A percentile compares a stretch with the other conserved stretches of the same genome.
Evolutionary conservation across 2,888 invertebrate species (phyloP).

Genomic region (Branchellion lobata): DNA sequence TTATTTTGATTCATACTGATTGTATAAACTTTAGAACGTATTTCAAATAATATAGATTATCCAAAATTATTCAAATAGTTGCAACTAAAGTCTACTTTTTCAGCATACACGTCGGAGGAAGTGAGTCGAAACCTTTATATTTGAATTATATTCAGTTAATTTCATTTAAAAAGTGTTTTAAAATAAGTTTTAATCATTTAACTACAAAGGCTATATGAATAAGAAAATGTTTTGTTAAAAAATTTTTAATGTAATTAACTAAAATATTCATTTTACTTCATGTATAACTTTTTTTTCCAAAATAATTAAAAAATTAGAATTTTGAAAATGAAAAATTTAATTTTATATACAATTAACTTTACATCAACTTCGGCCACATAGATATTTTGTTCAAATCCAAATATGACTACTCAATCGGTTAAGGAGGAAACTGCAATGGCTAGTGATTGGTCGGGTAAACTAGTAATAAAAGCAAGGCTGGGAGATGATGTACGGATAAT

Average conservation of each 20-base stretch:
- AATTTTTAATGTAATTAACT: not conserved
- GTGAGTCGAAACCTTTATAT: not conserved
- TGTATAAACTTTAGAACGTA: not conserved
- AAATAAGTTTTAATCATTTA: not conserved
- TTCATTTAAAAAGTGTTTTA: too few relatives aligned
- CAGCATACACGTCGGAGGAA: not conserved
- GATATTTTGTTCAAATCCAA: too few relatives aligned
- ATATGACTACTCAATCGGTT: not conserved
- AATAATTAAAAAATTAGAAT: not conserved
- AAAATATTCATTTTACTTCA: not conserved
- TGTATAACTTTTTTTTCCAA: not conserved
- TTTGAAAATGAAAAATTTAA: not conserved
- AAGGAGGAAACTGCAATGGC: slow-evolving; percentile 40
- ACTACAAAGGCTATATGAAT: not conserved
- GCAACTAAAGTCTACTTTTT: not conserved
- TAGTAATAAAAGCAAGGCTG: slow-evolving; percentile 65
- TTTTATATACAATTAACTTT: not conserved
- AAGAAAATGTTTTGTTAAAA: not conserved
- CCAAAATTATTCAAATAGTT: too few relatives aligned
- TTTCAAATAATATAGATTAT: too few relatives aligned
- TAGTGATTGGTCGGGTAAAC: slow-evolving; percentile 51
- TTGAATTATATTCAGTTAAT: too few relatives aligned
- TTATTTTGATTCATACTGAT: not conserved
- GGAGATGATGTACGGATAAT: slow-evolving; percentile 70
- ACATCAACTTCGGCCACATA: too few relatives aligned